A percentile compares a stretch with the other conserved stretches of the same genome.
These are phyloP conservation scores for Drosophila sproati DNA, from an alignment of 1,140 invertebrate species.

Conservation along the genomic window DNA sequence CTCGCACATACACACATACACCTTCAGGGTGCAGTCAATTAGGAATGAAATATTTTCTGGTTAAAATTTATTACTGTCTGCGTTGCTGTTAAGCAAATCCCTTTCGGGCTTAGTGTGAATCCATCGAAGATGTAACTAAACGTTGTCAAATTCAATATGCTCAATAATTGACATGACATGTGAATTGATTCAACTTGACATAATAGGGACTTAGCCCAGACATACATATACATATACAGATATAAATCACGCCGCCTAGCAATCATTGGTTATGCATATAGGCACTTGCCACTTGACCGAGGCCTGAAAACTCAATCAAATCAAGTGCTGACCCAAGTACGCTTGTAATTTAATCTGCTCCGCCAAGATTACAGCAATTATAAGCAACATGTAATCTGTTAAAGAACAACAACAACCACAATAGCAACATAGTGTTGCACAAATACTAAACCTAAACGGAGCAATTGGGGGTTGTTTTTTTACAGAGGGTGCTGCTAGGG, in stretches of 20 bases:
- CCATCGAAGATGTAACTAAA: neutral
- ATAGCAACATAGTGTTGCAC: neutral
- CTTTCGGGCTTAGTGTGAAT: neutral
- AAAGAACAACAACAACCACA: constrained; percentile 12
- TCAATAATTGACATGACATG: too few relatives aligned
- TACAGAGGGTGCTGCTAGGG: too few relatives aligned
- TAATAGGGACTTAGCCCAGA: neutral
- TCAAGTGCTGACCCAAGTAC: neutral
- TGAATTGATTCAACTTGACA: too few relatives aligned
- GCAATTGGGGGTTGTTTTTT: constrained; percentile 15
- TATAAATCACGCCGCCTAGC: too few relatives aligned
- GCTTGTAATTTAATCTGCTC: neutral
- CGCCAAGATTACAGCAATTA: constrained; percentile 13
- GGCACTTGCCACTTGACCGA: neutral
- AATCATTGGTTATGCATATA: neutral
- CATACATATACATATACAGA: neutral
- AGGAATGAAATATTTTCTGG: neutral
- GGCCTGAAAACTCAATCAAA: neutral
- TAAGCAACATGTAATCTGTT: constrained; percentile 42
- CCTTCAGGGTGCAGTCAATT: neutral
- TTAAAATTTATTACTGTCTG: neutral
- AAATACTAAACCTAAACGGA: constrained; percentile 3
- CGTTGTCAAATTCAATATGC: neutral
- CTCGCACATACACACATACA: too few relatives aligned
- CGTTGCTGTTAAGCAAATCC: neutral